Evolutionary conservation across 2,888 invertebrate genomes (phyloP).

Genomic region (Hemaris fuciformis): DNA sequence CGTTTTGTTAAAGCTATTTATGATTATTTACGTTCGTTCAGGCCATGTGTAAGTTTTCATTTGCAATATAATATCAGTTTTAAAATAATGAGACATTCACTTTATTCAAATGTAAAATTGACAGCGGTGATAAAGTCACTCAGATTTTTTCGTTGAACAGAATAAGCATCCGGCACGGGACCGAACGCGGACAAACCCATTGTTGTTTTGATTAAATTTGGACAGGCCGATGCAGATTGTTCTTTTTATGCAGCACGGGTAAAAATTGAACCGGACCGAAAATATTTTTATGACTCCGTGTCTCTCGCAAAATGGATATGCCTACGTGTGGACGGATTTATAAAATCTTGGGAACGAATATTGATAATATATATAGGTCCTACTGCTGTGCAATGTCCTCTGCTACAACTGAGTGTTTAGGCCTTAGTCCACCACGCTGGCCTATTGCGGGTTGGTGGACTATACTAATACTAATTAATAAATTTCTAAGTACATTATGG

Average conservation of each 20-base stretch:
- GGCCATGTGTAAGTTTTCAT: too few species aligned
- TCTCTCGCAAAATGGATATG: neutral
- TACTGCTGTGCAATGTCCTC: too few species aligned
- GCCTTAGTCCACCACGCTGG: too few species aligned
- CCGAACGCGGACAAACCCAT: constrained; percentile 53
- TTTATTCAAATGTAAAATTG: too few species aligned
- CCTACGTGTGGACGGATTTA: neutral
- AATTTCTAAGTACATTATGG: too few species aligned
- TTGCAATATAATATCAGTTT: neutral
- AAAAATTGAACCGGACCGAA: constrained; percentile 42
- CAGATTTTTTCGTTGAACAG: constrained; percentile 21
- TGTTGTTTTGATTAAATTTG: constrained; percentile 78
- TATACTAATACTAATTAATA: too few species aligned
- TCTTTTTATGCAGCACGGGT: constrained; percentile 54
- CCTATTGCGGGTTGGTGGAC: too few species aligned
- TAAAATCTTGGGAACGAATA: too few species aligned
- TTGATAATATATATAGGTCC: too few species aligned
- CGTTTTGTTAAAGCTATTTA: too few species aligned
- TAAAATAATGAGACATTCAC: neutral
- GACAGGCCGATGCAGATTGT: constrained; percentile 63
- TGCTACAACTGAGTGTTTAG: too few species aligned
- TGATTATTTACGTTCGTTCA: too few species aligned
- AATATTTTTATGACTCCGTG: constrained; percentile 41
- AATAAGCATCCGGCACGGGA: constrained; percentile 41
- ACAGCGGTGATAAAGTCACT: neutral